Conservation (phyloP, 1,140 invertebrate genomes). For the Sesamia nonagrioides region DNA sequence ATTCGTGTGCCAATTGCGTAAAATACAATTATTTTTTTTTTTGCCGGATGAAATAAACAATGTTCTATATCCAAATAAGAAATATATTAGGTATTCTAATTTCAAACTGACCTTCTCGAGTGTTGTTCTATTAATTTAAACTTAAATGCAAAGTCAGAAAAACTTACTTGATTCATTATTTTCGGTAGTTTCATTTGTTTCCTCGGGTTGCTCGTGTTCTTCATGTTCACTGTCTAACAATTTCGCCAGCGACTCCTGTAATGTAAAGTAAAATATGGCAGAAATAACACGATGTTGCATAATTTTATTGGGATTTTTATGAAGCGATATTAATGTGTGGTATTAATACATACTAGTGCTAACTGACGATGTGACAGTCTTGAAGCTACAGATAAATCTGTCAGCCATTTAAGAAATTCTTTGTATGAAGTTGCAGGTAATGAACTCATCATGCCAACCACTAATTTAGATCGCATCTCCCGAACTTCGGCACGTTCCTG, state of each 20-base stretch:
- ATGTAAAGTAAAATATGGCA: background rate
- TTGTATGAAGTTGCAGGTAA: constrained; percentile 72
- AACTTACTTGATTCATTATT: background rate
- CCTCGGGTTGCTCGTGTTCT: constrained; percentile 42
- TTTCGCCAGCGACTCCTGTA: constrained; percentile 71
- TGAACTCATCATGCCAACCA: constrained; percentile 75
- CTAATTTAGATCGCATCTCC: constrained; percentile 67
- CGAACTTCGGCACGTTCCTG: constrained; percentile 79
- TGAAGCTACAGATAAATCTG: constrained; percentile 75
- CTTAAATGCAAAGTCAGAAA: too few species aligned
- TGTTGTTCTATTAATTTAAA: too few species aligned
- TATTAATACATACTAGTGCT: constrained; percentile 72
- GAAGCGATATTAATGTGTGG: too few species aligned
- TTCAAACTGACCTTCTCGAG: too few species aligned
- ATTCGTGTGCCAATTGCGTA: too few species aligned
- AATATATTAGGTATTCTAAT: too few species aligned
- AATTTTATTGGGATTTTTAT: too few species aligned
- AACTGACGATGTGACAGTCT: constrained; percentile 78
- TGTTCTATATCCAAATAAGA: too few species aligned
- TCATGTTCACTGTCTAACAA: constrained; percentile 71
- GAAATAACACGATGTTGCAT: too few species aligned
- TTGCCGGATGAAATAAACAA: too few species aligned
- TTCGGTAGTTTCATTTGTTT: background rate
- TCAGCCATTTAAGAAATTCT: constrained; percentile 77
- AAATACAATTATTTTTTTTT: too few species aligned